Base-by-base conservation (phyloP, 2,113 vertebrate genomes). In the Calidris pygmaea region DNA sequence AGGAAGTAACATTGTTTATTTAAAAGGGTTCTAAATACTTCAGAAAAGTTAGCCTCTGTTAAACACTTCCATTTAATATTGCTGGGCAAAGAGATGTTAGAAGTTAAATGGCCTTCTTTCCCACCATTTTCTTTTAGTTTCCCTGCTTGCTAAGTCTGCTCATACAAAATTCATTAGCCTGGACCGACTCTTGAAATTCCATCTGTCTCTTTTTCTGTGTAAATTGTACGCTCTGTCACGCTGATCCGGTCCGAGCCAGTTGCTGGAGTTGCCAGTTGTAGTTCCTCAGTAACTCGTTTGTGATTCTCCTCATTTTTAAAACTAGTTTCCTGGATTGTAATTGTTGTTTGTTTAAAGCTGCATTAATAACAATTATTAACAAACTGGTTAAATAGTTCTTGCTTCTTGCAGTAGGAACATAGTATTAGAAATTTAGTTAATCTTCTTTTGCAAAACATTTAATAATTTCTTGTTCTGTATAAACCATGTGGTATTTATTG, bases 111-210 rank as follows among this genome's bases (percentile, higher is more conserved):
- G 16, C 45, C 15, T 78, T n/a, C 35, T 63, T 71, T 72, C 8
- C 27, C 37, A 50, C 45, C 7, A 8, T 78, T 76, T 87, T 82
- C 23, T 85, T 76, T 70, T 66, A 47, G 27, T 76, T 63, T 60
- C 21, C 4, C 5, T 62, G 12, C 41, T 74, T 78, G 21, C 43
- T 63, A 47, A 30, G 32, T 79, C 50, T 89, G 21, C 41, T 91
- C 14, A 66, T 95, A 50, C 22, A 91, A 91, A 95, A 91, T 87
- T 75, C 24, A 76, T 93, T 77, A 70, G 34, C 32, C 26, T 45
- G 16, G 34, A 52, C 41, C 4, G 5, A 45, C 47, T 84, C 37
- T 68, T 87, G 39, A 76, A 88, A 76, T 91, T 85, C 65, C 27
- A 26, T 81, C 48, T 62, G 26, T 89, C 35, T 85, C 45, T 45